Percentiles rank a stretch among this genome's conserved stretches.
Evolutionary conservation across 64 coral and sea anemone genomes (phyloP).

Genomic region (Acropora tenuis): DNA sequence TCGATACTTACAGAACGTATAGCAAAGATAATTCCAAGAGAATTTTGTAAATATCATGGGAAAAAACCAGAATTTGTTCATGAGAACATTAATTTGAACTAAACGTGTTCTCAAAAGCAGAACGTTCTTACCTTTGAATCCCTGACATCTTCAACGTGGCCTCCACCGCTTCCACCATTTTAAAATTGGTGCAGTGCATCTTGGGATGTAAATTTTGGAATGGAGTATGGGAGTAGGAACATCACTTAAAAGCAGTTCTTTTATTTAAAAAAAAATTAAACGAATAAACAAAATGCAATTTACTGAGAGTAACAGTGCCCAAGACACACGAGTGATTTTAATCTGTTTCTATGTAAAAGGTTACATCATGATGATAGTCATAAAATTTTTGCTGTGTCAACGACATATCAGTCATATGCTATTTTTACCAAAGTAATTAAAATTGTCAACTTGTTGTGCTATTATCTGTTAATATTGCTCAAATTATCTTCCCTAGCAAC

Average conservation of each 20-base stretch:
- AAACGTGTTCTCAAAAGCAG: background rate
- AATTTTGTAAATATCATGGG: background rate
- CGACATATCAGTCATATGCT: no score
- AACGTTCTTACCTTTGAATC: background rate
- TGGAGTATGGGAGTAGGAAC: constrained; percentile 23
- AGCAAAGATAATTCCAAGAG: background rate
- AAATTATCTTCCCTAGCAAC: no score
- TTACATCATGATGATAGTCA: no score
- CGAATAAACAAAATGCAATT: background rate
- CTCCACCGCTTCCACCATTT: background rate
- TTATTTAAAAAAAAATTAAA: background rate
- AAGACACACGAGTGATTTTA: no score
- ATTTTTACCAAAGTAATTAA: no score
- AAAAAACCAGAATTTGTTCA: background rate
- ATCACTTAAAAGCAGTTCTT: constrained; percentile 16
- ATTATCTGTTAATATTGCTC: no score
- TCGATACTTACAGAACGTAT: background rate
- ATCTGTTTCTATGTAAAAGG: no score
- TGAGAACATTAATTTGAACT: background rate
- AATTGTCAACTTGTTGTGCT: no score
- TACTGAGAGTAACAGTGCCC: background rate
- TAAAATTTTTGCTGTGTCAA: no score
- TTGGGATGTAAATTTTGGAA: background rate
- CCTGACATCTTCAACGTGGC: background rate
- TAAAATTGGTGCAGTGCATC: background rate